Evolutionary conservation across 2,888 invertebrate genomes (phyloP), one percentile per base, ranked within the genome.

Genomic region (Zeuzera pyrina): DNA sequence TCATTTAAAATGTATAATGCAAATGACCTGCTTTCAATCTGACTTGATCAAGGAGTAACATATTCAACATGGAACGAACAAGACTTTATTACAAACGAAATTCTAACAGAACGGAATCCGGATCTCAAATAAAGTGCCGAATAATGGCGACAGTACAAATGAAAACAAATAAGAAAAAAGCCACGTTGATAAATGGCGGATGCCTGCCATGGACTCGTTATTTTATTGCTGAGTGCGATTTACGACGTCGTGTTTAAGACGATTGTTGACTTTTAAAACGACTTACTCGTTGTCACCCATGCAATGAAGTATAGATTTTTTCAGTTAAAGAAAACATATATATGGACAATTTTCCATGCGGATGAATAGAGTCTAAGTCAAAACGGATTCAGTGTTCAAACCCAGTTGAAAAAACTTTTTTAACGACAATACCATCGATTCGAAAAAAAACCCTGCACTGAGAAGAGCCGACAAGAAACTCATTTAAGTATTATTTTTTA

Each of bases 161-260:
- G 67, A 60, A 71, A 66, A 72, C 66, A 69, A 73, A 73, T 66
- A 67, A 57, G 53, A 28, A 59, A 57, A 59, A 67, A 63, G 53
- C 53, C 42, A 45, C 47, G 38, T 54, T 58, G 58, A 70, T 59
- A 70, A 68, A 70, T 68, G 54, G 51, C 49, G 55, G 39, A 51
- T 51, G 56, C 49, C 56, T n/a, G 52, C 51, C 45, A 49, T n/a
- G 52, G 38, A 42, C 46, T 56, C 52, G 58, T 57, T 59, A 47
- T 61, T 69, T 71, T 65, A 72, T 57, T n/a, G n/a, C n/a, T 47
- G 38, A 45, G 48, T 50, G 55, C 57, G 52, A 66, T 59, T 69
- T 65, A 65, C 54, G 52, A 45, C 12, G 13, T 42, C 31, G 29
- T 38, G 30, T 31, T 35, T 35, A 39, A 36, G 41, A 29, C 33